Evolutionary conservation across 1,140 invertebrate genomes (phyloP), one percentile per base, ranked within the genome.

Genomic region (Drosophila micromelanica): DNA sequence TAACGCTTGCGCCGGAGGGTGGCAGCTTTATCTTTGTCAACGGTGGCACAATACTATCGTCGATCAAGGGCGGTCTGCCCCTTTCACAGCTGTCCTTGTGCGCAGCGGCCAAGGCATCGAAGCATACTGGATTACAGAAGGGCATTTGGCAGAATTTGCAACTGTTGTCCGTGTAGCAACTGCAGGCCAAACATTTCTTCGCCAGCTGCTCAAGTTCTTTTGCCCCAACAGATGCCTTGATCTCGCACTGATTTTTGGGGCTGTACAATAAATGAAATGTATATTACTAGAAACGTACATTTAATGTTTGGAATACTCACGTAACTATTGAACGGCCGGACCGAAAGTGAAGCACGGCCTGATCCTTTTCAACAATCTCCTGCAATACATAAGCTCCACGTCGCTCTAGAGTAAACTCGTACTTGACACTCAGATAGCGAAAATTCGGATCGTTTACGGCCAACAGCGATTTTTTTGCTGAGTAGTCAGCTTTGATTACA

Each of bases 71-170:
- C 0, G 12, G 11, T 13, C 40, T 63, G 0, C 42, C 55, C 2
- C 17, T 73, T 17, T 30, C 56, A 40, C 82, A 87, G 3, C 35
- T 42, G 4, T 65, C 9, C 5, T 63, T 23, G 48, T 86, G 84
- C 12, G 17, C 35, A 3, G 51, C 49, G 5, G 23, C 12, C 2
- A 87, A 32, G 2, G 35, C 13, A 0, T 48, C 38, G 1, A 87
- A 78, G 48, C 82, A 86, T 1, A 45, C 23, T 2, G 57, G 56
- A 49, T 79, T 46, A 23, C 82, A 86, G 12, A 70, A 78, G 4
- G 82, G 71, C 63, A 78, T 86, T 7, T 27, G 35, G 38, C 82
- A 86, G n/a, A 35, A 35, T 35, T 68, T 65, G 52, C 82, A 86
- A 12, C 35, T 51, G 2, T 40, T 68, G 17, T 70, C 60, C 0